A percentile compares a stretch with the other conserved stretches of the same genome.
phyloP scores from a whole-genome alignment of 2,888 invertebrate species.

The Drosophila neutralis region DNA sequence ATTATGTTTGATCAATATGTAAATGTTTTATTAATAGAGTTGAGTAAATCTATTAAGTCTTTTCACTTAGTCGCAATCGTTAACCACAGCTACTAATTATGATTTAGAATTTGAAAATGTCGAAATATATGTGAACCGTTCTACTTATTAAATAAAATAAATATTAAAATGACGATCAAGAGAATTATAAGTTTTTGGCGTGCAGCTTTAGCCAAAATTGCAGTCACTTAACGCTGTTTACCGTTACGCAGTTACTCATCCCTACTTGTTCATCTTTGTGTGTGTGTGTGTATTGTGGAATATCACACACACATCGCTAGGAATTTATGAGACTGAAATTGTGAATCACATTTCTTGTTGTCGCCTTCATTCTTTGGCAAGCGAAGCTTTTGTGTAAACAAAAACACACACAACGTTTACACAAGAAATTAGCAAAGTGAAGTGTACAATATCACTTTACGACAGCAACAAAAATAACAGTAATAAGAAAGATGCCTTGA shows the following conservation, averaged over 20 bases:
- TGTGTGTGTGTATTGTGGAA: conserved; percentile 9
- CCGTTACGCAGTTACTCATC: conserved; percentile 43
- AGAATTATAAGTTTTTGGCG: background rate
- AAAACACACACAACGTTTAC: conserved; percentile 50
- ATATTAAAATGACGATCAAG: background rate
- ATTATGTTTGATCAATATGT: background rate
- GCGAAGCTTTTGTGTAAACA: conserved; percentile 60
- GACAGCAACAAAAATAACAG: conserved; percentile 24
- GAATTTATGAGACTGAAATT: conserved; percentile 52
- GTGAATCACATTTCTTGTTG: conserved; percentile 59
- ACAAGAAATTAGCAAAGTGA: conserved; percentile 57
- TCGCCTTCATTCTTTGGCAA: conserved; percentile 14
- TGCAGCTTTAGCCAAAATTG: conserved; percentile 17
- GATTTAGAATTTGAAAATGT: background rate
- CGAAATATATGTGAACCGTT: background rate
- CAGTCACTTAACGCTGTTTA: conserved; percentile 22
- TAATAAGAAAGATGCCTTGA: conserved; percentile 15
- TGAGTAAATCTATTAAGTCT: background rate
- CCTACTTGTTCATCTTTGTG: conserved; percentile 25
- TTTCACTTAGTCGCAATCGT: background rate
- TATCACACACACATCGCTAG: conserved; percentile 21
- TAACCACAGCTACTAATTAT: background rate
- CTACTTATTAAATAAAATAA: background rate
- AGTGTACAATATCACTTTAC: conserved; percentile 61
- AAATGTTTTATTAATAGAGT: background rate